Evolutionary conservation across 2,113 vertebrate species (phyloP).

Genomic region (Hyaena hyaena): DNA sequence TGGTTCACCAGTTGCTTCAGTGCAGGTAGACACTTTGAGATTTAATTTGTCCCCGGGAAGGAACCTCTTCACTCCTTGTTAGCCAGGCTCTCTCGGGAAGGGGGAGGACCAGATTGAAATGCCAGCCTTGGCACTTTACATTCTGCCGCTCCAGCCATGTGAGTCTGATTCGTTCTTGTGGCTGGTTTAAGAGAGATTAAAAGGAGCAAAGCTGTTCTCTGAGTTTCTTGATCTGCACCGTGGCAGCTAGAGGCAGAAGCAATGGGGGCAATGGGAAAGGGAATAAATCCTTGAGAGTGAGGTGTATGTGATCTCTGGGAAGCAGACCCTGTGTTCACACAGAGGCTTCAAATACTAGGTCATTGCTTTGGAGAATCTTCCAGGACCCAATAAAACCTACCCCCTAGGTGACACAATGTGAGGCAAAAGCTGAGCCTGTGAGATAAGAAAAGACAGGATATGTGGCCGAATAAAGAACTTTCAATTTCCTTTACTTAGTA

Average conservation of each 20-base stretch:
- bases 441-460: constrained; percentile 76
- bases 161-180: constrained; percentile 17
- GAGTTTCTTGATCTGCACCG: constrained; percentile 49
- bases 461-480: constrained; percentile 71
- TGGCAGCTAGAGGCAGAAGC: constrained; percentile 36
- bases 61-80: not conserved
- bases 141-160: not conserved
- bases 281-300: constrained; percentile 55
- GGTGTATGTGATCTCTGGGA: constrained; percentile 36
- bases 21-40: not conserved
- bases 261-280: constrained; percentile 42
- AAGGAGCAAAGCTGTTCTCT: constrained; percentile 59
- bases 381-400: constrained; percentile 51
- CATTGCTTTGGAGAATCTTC: constrained; percentile 64
- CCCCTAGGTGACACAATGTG: constrained; percentile 60
- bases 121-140: constrained; percentile 2
- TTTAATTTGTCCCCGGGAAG: not conserved
- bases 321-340: not conserved
- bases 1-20: not conserved
- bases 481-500: constrained; percentile 70
- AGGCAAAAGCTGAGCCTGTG: constrained; percentile 71
- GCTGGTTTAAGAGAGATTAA: constrained; percentile 65
- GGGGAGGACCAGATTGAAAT: not conserved
- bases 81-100: not conserved
- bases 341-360: constrained; percentile 47